A percentile compares a stretch with the other conserved stretches of the same genome.
These are phyloP conservation scores for Anableps anableps DNA, from an alignment of 2,797 vertebrate genomes.

Conservation along the genomic window DNA sequence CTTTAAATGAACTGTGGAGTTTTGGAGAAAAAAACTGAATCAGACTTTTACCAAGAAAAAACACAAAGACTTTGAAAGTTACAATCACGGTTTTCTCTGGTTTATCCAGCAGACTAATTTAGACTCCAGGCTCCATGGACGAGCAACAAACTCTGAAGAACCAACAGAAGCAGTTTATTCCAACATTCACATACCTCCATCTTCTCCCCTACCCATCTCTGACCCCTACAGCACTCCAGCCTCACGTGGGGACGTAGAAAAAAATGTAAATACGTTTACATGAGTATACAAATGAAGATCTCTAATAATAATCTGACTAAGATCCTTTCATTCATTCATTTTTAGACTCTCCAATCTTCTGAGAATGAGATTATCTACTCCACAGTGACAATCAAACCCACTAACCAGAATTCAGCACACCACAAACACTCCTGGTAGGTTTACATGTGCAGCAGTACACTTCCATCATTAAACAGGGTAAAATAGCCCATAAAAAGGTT, in stretches of 20 bases:
- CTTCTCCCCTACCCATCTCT: not conserved
- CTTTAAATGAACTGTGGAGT: not conserved
- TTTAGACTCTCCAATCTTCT: conserved; percentile 15
- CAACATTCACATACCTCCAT: conserved; percentile 17
- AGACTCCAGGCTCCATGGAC: not conserved
- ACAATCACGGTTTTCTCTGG: not conserved
- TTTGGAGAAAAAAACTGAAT: not conserved
- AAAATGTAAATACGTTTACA: conserved; percentile 20
- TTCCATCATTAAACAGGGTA: not conserved
- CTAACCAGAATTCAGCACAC: not conserved
- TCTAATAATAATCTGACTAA: not conserved
- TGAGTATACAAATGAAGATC: not conserved
- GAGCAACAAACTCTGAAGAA: conserved; percentile 1
- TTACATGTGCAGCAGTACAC: not conserved
- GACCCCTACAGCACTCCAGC: not conserved
- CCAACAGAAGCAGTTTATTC: conserved; percentile 24
- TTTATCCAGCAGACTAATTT: conserved; percentile 4
- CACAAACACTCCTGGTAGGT: conserved; percentile 30
- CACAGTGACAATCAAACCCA: conserved; percentile 49
- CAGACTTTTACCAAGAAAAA: not conserved
- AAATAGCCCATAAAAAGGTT: too few species aligned
- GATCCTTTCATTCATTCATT: conserved; percentile 6
- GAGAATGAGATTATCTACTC: conserved; percentile 55
- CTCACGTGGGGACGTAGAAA: not conserved
- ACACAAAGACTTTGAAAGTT: not conserved